Evolutionary conservation across 2,888 invertebrate species (phyloP), one percentile per base, ranked within the genome.

Genomic region (Rhamphomyia laevipes): DNA sequence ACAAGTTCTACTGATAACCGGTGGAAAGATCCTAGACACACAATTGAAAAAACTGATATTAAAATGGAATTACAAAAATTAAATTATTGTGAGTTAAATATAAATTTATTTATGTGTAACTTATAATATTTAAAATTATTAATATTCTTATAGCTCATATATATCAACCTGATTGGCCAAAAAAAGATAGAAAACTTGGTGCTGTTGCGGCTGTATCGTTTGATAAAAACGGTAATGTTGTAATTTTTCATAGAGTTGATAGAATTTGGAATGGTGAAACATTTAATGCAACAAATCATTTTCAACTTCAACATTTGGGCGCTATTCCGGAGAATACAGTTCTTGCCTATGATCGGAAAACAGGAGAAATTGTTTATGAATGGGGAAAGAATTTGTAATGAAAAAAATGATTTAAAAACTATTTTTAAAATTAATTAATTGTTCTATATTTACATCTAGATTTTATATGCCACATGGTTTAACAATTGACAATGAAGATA

Each of bases 391-490:
- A 80, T 55, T 67, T 83, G 83, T 83, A 67, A 78, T 78, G 74
- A 41, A 12, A 35, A 18, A 43, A 30, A 33, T n/a, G 5, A 35
- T n/a, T n/a, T 31, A 27, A 38, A 43, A 43, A 17, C n/a, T n/a
- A n/a, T 21, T 49, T 41, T 49, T 35, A 46, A 18, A 18, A 21
- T 16, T 37, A 43, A 27, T 44, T 46, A 31, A 5, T 4, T 16
- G 30, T 48, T 38, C 11, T 33, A 33, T 45, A 3, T 54, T 44
- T 38, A n/a, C n/a, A 54, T 62, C 2, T 59, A 84, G 84, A 49
- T 91, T 90, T 71, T 86, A 82, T 63, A 77, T 92, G 67, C 92
- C 92, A 0, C 92, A 92, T 61, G 91, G 91, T 1, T 73, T 92
- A 50, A 86, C 84, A 15, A 77, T 90, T 43, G 91, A 91, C 63